Evolutionary conservation across 2,113 vertebrate species (phyloP), one percentile per base, ranked within the genome.

Genomic region (Mirounga angustirostris): DNA sequence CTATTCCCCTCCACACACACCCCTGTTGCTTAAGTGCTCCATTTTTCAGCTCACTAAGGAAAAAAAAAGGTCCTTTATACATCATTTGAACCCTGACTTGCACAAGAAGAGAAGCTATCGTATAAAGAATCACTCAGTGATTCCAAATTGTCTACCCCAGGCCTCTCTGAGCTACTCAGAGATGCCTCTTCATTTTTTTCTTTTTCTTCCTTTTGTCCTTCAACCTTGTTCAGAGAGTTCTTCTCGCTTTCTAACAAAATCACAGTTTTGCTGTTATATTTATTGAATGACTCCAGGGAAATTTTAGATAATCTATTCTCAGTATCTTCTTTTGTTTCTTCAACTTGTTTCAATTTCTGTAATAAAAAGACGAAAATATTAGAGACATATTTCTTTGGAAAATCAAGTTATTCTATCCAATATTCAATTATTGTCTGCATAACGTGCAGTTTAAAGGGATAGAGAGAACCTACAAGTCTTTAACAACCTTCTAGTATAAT

Each of bases 111-210:
- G 98, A 99, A 99, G 97, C 99, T 99, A 79, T 99, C 99, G 0
- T 99, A 99, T 2, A 99, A 98, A 28, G 99, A 99, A 98, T 99
- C 99, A 0, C 99, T 99, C 97, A 99, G 97, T 58, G 99, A 99
- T 94, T 99, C 99, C 76, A 98, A 95, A 24, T 99, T 98, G 96
- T 99, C 99, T 54, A 81, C 15, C 1, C 98, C 98, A 13, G 99
- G 98, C 96, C 98, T 98, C 33, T 97, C 93, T 0, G 97, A 99
- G 95, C 98, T 98, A 56, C 94, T 98, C 91, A 98, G 97, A 94
- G 99, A 99, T 54, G 98, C 97, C 74, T 96, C 99, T 95, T 98
- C 99, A 63, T 89, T 98, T 96, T 97, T 98, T 82, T 96, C 98
- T 46, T 96, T 98, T 97, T 98, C 98, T 94, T 98, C 95, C 95